Evolutionary conservation across 2,888 invertebrate species (phyloP), one percentile per base, ranked within the genome.

Genomic region (Hyppa rectilinea): DNA sequence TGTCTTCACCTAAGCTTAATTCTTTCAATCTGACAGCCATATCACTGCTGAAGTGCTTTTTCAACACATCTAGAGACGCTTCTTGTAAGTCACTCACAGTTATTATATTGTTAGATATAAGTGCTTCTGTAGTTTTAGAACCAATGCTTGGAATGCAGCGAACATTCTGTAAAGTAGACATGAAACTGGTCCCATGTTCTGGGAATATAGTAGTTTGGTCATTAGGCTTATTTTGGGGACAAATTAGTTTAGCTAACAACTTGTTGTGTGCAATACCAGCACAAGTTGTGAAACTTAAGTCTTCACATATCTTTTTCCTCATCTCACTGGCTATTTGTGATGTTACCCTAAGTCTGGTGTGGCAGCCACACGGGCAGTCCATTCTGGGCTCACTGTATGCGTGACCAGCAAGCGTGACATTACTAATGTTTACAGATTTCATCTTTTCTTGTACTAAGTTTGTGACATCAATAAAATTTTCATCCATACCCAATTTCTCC

Each of bases 261-360:
- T 98, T 98, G 91, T 98, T 98, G 86, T 98, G 97, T 43, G 98
- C 97, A 76, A 98, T 96, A 60, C 98, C 98, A 45, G 98, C 98
- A 95, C 98, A 98, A 83, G 97, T 97, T 3, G 98, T 98, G 74
- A 98, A 96, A 63, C 97, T 97, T 81, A 98, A 94, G 80, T 97
- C 97, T 71, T 96, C 95, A 81, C 95, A 96, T 82, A 98, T 96
- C 83, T 96, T 96, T 78, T 97, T 95, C 64, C 98, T 96, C 88
- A 98, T 98, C 88, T 98, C 97, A 85, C 96, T 96, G 36, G 98
- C 98, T 85, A 98, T 97, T 85, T 97, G 96, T 79, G 97, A 97
- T 82, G 98, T 98, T 83, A 97, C 92, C 71, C 95, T 96, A 83
- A 98, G 93, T 85, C 98, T 96, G 76, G 95, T 92, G 82, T 97